These are phyloP conservation scores for Pseudoips prasinana DNA, from an alignment of 2,888 invertebrate genomes.

Conservation along the genomic window DNA sequence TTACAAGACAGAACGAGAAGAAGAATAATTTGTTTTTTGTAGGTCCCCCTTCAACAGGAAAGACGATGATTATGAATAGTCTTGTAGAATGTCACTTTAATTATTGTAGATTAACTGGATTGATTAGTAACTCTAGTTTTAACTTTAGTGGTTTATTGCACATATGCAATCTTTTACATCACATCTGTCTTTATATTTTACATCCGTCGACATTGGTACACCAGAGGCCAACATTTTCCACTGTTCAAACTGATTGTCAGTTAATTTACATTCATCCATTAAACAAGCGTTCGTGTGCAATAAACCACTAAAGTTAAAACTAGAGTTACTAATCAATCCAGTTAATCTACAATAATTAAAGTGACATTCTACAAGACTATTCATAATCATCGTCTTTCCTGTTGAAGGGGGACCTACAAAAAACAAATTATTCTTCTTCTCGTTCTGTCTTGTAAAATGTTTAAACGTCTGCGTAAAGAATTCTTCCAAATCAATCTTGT, in stretches of 20 bases:
- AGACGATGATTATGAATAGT: conserved; percentile 26
- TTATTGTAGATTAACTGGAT: conserved; percentile 26
- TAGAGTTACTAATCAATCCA: conserved; percentile 22
- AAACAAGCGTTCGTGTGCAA: conserved; percentile 34
- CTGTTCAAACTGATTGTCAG: conserved; percentile 42
- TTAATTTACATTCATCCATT: conserved; percentile 41
- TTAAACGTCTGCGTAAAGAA: neutral
- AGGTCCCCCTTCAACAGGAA: neutral
- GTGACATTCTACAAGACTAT: conserved; percentile 6
- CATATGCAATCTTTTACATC: neutral
- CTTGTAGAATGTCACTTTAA: conserved; percentile 14
- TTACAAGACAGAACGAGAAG: too few species aligned
- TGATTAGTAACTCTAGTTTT: conserved; percentile 25
- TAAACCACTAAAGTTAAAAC: conserved; percentile 30
- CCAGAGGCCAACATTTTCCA: conserved; percentile 37
- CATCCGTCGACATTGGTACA: conserved; percentile 18
- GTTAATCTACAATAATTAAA: conserved; percentile 27
- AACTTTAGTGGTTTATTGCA: conserved; percentile 28
- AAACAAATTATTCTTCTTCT: conserved; percentile 2
- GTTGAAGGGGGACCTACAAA: neutral
- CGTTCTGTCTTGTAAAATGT: neutral
- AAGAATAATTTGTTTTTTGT: conserved; percentile 1
- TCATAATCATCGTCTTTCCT: conserved; percentile 22
- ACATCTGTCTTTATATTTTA: neutral
- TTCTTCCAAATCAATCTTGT: neutral